Base-by-base conservation (phyloP, 2,888 invertebrate species). In the Fabriciana adippe region DNA sequence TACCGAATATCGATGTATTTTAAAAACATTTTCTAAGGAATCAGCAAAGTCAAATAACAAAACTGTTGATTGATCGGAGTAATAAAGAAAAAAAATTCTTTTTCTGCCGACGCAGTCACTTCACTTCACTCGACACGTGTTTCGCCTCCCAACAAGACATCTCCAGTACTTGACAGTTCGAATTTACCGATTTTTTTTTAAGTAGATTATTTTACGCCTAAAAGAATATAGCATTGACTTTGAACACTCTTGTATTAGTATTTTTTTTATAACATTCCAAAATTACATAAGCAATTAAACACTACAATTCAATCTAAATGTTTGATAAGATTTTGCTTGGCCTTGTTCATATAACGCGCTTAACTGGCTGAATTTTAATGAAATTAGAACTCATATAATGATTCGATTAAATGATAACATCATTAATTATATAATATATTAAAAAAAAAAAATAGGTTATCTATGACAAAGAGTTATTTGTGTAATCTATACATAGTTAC, bases 101-200 rank as follows among this genome's bases (percentile, higher is more conserved):
- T 61, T 60, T 62, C 47, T 59, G 55, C 53, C 60, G 66, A 55
- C 47, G 53, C 61, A 60, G 57, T 63, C 66, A 66, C 63, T 63
- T 64, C 66, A 66, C 68, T 70, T 63, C 65, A 55, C 55, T 63
- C 65, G 63, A 68, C 64, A 66, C 71, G 68, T 71, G 68, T 68
- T 66, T 55, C 53, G 68, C 63, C 51, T 71, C 55, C 68, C 60
- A 66, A 71, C 64, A 64, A 68, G 47, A 71, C 47, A 57, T 62
- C 53, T 26, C 63, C 59, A 63, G 63, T 60, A 66, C 65, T 66
- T 66, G 68, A 68, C 68, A 66, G 68, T 53, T 50, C 56, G 53
- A 69, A 69, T 67, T 60, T 54, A 55, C 55, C 59, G 51, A 66
- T 67, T 64, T 66, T 63, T 64, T 60, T 55, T 53, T 41, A 16